Percentiles rank a stretch among this genome's conserved stretches.
Conservation (phyloP, 1,140 invertebrate genomes). For the Cheumatopsyche charites region DNA sequence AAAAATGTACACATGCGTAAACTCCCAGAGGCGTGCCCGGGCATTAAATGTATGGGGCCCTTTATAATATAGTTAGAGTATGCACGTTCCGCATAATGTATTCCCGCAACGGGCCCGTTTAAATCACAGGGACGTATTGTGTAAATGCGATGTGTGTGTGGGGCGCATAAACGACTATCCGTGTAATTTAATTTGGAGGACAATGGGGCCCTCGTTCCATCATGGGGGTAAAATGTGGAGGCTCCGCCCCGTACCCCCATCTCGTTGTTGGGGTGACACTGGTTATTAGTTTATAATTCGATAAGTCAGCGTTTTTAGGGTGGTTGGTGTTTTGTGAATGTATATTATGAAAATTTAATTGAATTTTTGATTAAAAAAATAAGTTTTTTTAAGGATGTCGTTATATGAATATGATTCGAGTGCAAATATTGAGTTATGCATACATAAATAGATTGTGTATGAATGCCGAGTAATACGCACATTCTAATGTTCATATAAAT, state of each 20-base stretch:
- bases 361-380: no score
- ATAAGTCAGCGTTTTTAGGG: neutral
- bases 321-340: no score
- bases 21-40: conserved; percentile 12
- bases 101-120: conserved; percentile 2
- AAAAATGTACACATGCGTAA: neutral
- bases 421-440: no score
- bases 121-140: conserved; percentile 4
- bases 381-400: no score
- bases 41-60: conserved; percentile 3
- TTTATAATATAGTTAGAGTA: conserved; percentile 4
- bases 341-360: no score
- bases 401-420: no score
- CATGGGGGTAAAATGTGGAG: neutral
- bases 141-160: no score
- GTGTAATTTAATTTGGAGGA: conserved; percentile 31
- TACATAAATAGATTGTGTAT: no score
- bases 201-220: neutral
- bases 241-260: conserved; percentile 1
- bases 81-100: conserved; percentile 14
- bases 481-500: no score
- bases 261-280: conserved; percentile 1
- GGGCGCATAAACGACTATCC: conserved; percentile 28
- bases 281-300: neutral
- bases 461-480: no score